These are phyloP conservation scores for Ectemnius cavifrons DNA, from an alignment of 2,888 invertebrate species.

Conservation along the genomic window DNA sequence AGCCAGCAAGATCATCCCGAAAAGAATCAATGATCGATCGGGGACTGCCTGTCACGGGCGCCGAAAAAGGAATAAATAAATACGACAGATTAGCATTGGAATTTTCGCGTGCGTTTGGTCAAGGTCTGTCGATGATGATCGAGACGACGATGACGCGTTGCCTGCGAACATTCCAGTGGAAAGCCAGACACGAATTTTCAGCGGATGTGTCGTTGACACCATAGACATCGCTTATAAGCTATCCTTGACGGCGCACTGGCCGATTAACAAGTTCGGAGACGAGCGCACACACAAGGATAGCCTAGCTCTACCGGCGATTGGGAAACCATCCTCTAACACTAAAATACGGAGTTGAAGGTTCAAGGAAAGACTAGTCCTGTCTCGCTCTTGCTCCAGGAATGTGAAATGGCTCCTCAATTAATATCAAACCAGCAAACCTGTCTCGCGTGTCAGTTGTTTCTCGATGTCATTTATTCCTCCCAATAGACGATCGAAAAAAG, in stretches of 20 bases:
- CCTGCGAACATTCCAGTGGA: slow-evolving; percentile 13
- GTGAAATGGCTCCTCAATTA: no score
- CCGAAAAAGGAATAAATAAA: slow-evolving; percentile 12
- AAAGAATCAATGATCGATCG: no score
- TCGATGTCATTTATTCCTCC: no score
- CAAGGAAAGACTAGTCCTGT: no score
- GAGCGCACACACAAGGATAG: no score
- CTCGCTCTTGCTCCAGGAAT: no score
- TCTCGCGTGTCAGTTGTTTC: no score
- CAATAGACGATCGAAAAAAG: no score
- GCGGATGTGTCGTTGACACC: background rate
- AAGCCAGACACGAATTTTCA: background rate
- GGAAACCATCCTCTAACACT: slow-evolving; percentile 15
- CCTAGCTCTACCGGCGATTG: background rate
- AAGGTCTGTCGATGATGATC: background rate
- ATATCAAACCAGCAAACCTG: no score
- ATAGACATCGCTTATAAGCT: background rate
- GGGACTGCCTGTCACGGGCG: background rate
- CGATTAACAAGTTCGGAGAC: slow-evolving; percentile 11
- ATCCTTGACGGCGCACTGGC: background rate
- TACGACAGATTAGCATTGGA: background rate
- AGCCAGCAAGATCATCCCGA: no score
- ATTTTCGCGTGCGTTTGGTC: slow-evolving; percentile 7
- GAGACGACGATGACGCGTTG: background rate
- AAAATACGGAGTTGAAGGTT: no score